These are phyloP conservation scores for Synanthedon myopaeformis DNA, from an alignment of 2,888 invertebrate species.

Conservation along the genomic window DNA sequence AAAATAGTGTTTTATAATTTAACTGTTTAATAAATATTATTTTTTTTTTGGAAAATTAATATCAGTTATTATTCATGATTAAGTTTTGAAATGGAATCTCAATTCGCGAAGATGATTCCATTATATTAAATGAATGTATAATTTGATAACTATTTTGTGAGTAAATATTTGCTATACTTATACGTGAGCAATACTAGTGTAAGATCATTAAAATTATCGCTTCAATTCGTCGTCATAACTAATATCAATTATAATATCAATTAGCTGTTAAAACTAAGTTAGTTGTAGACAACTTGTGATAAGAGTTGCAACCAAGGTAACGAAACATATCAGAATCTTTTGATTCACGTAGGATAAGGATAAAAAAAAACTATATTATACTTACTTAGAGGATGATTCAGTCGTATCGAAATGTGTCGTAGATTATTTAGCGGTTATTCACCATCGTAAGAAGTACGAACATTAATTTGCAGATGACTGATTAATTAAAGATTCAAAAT, in stretches of 20 bases:
- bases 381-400: slow-evolving; percentile 18
- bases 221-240: slow-evolving; percentile 21
- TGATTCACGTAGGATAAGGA: slow-evolving; percentile 67
- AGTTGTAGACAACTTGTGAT: slow-evolving; percentile 66
- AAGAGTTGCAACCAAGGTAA: slow-evolving; percentile 77
- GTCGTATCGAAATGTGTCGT: slow-evolving; percentile 17
- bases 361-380: slow-evolving; percentile 9
- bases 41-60: no score
- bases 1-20: no score
- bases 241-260: slow-evolving; percentile 58
- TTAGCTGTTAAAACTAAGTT: slow-evolving; percentile 29
- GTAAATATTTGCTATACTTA: no score
- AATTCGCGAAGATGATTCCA: no score
- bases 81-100: no score
- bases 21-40: no score
- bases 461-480: slow-evolving; percentile 27
- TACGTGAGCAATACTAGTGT: slow-evolving; percentile 49
- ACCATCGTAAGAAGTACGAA: neutral
- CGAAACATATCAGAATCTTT: slow-evolving; percentile 79
- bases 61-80: no score
- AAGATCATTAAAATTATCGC: slow-evolving; percentile 19
- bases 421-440: neutral
- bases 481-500: slow-evolving; percentile 26
- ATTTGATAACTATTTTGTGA: no score
- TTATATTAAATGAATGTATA: no score